Percentiles rank a stretch among this genome's conserved stretches.
Conservation (phyloP, 2,797 vertebrate species). For the Lagorchestes hirsutus region DNA sequence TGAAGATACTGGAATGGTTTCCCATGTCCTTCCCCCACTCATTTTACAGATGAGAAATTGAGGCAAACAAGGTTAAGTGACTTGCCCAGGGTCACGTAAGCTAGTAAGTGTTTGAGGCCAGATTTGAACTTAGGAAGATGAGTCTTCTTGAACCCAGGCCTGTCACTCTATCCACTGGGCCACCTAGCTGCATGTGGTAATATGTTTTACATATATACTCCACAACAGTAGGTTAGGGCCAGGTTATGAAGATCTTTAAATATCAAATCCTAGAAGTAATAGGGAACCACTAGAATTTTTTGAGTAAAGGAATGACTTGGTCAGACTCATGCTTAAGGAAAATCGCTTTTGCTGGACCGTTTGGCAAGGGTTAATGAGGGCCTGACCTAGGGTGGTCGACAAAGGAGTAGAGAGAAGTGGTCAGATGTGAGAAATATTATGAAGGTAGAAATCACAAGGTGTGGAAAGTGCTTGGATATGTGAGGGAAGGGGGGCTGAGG, state of each 20-base stretch:
- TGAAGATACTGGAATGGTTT: not conserved
- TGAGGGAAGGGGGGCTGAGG: not conserved
- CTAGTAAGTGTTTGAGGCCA: not conserved
- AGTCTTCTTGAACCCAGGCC: not conserved
- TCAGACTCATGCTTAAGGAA: not conserved
- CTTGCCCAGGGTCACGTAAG: not conserved
- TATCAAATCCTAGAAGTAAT: constrained; percentile 6
- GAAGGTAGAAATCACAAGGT: not conserved
- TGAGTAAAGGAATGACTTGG: not conserved
- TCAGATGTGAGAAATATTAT: not conserved
- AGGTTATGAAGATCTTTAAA: not conserved
- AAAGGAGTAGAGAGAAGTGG: not conserved
- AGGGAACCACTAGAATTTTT: not conserved
- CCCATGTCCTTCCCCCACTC: not conserved
- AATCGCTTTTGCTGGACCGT: not conserved
- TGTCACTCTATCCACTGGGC: not conserved
- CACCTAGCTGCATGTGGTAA: not conserved
- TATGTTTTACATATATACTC: not conserved
- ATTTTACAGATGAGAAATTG: not conserved
- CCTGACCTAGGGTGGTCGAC: not conserved
- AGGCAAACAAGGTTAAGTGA: not conserved
- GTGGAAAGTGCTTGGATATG: not conserved
- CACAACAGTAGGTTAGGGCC: not conserved
- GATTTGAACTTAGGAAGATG: not conserved
- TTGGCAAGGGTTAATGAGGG: not conserved